phyloP scores from a whole-genome alignment of 2,888 invertebrate species.

The Pyrochroa serraticornis region DNA sequence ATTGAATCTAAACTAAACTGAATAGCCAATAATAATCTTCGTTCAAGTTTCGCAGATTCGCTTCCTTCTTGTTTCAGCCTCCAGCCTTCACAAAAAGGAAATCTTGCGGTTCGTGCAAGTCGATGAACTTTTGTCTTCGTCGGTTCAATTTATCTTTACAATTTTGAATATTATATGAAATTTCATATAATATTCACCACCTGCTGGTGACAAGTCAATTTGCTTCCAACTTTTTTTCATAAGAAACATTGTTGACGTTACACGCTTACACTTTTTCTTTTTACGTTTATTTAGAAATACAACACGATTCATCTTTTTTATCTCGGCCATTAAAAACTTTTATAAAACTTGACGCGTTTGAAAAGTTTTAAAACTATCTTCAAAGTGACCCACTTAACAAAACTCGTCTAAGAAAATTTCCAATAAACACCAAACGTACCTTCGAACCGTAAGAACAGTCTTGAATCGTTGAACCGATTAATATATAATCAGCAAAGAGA shows the following conservation, averaged over 20 bases:
- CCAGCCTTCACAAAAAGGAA: no score
- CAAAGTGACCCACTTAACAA: background rate
- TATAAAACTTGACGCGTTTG: background rate
- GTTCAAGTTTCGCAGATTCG: no score
- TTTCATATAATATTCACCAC: no score
- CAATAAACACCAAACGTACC: conserved; percentile 4
- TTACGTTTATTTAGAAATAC: no score
- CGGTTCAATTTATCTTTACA: background rate
- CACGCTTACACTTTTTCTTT: no score
- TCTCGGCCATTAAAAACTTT: no score
- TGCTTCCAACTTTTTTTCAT: background rate
- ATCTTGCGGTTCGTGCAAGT: no score
- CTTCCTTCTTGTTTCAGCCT: no score
- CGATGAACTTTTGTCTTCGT: background rate
- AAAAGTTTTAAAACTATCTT: background rate
- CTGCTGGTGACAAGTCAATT: conserved; percentile 9
- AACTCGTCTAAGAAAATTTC: background rate
- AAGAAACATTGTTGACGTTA: background rate
- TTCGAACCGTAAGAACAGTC: conserved; percentile 4
- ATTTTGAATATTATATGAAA: background rate
- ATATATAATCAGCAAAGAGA: background rate
- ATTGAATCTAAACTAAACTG: no score
- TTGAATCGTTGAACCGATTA: conserved; percentile 8
- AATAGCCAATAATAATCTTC: no score
- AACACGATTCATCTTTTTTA: no score